A percentile compares a stretch with the other conserved stretches of the same genome.
Conservation (phyloP, 2,113 vertebrate genomes). For the Syrmaticus mikado region DNA sequence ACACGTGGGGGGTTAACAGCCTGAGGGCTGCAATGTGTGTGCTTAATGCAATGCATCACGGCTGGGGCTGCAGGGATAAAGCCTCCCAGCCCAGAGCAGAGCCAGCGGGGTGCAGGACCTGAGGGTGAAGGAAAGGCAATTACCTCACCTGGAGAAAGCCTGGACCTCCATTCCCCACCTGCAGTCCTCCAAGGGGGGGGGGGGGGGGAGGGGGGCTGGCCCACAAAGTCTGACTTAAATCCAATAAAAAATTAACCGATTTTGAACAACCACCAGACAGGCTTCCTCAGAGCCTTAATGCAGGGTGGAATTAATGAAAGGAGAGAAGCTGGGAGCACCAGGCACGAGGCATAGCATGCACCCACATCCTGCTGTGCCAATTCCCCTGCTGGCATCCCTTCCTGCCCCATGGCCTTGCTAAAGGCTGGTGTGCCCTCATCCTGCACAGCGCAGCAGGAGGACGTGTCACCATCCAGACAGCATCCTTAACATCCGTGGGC, state of each 20-base stretch:
- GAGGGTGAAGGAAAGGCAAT: conserved; percentile 6
- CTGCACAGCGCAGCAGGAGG: background rate
- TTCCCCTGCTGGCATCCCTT: background rate
- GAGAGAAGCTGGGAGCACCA: background rate
- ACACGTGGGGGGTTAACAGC: background rate
- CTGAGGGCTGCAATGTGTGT: background rate
- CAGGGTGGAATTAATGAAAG: background rate
- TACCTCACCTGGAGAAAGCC: background rate
- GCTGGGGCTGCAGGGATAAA: background rate
- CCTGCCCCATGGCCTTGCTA: background rate
- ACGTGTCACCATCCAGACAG: background rate
- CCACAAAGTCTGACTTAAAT: conserved; percentile 15
- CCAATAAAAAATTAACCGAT: conserved; percentile 37
- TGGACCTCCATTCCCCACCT: background rate
- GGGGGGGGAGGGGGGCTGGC: background rate
- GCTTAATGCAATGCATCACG: conserved; percentile 25
- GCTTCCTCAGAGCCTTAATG: background rate
- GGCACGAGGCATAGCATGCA: background rate
- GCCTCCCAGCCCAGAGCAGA: background rate
- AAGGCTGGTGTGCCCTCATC: background rate
- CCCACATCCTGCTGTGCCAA: background rate
- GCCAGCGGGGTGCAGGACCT: background rate
- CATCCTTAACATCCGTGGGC: background rate
- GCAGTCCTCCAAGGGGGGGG: background rate
- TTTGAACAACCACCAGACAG: background rate